A percentile compares a stretch with the other conserved stretches of the same genome.
These are phyloP conservation scores for Endotricha flammealis DNA, from an alignment of 2,888 invertebrate genomes.

Conservation along the genomic window DNA sequence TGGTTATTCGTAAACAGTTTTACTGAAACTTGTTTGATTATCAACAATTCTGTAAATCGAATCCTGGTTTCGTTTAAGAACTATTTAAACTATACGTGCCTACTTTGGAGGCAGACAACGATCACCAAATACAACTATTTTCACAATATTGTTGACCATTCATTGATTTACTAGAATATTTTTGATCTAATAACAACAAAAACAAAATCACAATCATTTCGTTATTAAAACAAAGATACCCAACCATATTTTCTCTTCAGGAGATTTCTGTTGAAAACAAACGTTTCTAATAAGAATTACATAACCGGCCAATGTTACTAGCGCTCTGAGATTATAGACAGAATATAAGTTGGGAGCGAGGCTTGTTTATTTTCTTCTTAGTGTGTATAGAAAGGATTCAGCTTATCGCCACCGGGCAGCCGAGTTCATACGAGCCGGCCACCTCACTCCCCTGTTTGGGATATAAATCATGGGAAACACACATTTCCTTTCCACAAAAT, in stretches of 20 bases:
- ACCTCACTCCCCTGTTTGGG: conserved; percentile 61
- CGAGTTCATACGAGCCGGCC: conserved; percentile 51
- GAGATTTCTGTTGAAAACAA: conserved; percentile 3
- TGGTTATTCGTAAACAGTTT: too few species aligned
- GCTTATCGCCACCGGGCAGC: conserved; percentile 72
- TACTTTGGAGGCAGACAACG: too few species aligned
- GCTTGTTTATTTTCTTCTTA: conserved; percentile 72
- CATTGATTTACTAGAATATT: too few species aligned
- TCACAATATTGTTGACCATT: too few species aligned
- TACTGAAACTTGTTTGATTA: too few species aligned
- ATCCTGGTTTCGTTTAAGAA: too few species aligned
- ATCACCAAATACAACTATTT: too few species aligned
- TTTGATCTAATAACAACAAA: too few species aligned
- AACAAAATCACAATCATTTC: too few species aligned
- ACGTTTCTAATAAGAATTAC: conserved; percentile 27
- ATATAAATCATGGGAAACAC: conserved; percentile 74
- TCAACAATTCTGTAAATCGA: too few species aligned
- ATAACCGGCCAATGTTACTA: conserved; percentile 32
- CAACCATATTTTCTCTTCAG: not conserved
- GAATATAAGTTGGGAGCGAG: conserved; percentile 53
- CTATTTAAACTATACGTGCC: too few species aligned
- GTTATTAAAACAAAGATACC: not conserved
- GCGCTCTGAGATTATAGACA: conserved; percentile 50
- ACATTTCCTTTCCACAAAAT: conserved; percentile 71
- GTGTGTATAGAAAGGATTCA: conserved; percentile 56